These are phyloP conservation scores for Drosophila atroscutellata DNA, from an alignment of 2,888 invertebrate species.

Conservation along the genomic window DNA sequence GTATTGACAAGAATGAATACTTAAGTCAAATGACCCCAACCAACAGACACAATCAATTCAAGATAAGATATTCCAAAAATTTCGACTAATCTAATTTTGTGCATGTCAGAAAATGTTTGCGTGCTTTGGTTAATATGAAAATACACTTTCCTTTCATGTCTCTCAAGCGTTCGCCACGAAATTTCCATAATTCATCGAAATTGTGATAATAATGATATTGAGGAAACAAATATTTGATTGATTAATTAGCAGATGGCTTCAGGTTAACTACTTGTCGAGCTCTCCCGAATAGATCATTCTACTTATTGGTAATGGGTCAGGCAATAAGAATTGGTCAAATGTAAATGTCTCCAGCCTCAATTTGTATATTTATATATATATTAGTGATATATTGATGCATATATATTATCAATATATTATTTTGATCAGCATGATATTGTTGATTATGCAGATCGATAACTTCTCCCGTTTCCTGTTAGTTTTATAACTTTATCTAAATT, in stretches of 20 bases:
- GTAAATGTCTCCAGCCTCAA: background rate
- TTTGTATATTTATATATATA: too few species aligned
- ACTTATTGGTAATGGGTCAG: background rate
- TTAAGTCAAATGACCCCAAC: background rate
- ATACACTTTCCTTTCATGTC: background rate
- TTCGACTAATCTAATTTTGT: background rate
- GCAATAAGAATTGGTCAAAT: background rate
- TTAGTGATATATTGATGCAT: too few species aligned
- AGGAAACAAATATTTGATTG: background rate
- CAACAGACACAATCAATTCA: background rate
- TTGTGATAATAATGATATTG: background rate
- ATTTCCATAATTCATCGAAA: background rate
- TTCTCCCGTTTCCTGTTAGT: background rate
- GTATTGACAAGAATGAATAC: background rate
- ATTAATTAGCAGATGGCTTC: background rate
- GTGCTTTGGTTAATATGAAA: background rate
- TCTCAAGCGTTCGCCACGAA: background rate
- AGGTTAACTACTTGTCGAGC: background rate
- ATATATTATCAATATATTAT: too few species aligned
- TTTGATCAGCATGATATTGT: background rate
- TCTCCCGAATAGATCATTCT: background rate
- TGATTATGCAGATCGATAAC: background rate
- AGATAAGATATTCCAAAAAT: background rate
- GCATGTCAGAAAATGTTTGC: background rate
- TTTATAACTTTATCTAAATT: background rate